Conservation (phyloP, 92 coral and sea anemone genomes). For the Plumapathes pennacea region DNA sequence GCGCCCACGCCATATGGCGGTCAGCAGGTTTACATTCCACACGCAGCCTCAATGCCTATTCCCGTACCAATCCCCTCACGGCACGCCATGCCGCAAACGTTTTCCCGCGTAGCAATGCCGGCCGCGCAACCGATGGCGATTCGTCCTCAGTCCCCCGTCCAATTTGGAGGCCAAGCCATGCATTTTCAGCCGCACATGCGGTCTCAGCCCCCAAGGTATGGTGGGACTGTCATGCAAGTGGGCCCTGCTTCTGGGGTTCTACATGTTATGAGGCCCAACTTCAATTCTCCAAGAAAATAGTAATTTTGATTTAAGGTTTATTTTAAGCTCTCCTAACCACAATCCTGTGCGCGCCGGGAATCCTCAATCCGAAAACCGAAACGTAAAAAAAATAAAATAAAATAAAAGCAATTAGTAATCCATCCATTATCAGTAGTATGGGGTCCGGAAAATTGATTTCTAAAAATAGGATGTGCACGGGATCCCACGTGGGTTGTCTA, state of each 20-base stretch:
- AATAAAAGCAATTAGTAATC: too few species aligned
- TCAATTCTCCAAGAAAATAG: background rate
- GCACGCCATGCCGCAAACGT: conserved; percentile 68
- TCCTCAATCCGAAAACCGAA: too few species aligned
- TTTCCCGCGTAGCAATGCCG: conserved; percentile 59
- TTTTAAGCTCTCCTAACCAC: too few species aligned
- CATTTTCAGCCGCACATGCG: conserved; percentile 32
- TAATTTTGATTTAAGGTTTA: too few species aligned
- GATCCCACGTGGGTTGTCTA: too few species aligned
- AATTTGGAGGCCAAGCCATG: conserved; percentile 41
- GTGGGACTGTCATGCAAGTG: background rate
- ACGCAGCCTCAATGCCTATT: conserved; percentile 95
- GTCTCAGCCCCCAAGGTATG: conserved; percentile 8
- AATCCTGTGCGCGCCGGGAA: too few species aligned
- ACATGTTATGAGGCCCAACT: background rate
- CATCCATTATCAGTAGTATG: too few species aligned
- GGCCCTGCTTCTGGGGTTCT: background rate
- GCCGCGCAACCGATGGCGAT: conserved; percentile 55
- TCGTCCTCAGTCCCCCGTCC: conserved; percentile 60
- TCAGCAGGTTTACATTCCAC: conserved; percentile 84
- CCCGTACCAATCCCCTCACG: conserved; percentile 92
- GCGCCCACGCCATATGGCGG: conserved; percentile 67
- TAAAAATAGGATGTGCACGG: too few species aligned
- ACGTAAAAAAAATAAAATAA: too few species aligned
- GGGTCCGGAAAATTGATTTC: too few species aligned